phyloP scores from a whole-genome alignment of 2,797 vertebrate genomes.

The Varecia variegata region DNA sequence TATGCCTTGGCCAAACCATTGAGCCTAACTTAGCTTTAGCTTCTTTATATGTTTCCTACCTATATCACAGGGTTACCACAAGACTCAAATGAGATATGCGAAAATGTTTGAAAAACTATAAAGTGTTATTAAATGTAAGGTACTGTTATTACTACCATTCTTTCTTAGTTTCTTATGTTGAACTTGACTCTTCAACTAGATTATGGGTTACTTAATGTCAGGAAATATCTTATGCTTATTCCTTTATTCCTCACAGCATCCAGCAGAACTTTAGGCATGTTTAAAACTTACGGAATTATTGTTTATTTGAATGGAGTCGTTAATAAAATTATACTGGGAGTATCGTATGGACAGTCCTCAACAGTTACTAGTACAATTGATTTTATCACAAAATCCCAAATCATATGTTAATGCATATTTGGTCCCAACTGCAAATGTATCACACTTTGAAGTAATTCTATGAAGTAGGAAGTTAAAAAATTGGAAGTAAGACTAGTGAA shows the following conservation, averaged over 20 bases:
- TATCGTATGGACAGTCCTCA: background rate
- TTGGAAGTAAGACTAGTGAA: background rate
- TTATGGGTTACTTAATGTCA: background rate
- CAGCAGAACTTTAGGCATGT: background rate
- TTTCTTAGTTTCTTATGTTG: constrained; percentile 26
- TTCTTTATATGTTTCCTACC: background rate
- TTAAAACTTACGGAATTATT: background rate
- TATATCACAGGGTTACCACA: background rate
- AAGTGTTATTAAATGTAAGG: background rate
- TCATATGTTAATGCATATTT: background rate
- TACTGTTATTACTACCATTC: background rate
- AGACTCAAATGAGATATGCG: constrained; percentile 10
- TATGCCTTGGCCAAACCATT: background rate
- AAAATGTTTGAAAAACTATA: constrained; percentile 6
- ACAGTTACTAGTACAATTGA: background rate
- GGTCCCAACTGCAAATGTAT: background rate
- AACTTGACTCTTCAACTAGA: constrained; percentile 16
- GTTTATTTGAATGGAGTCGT: background rate
- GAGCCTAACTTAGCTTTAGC: background rate
- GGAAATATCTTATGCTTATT: background rate
- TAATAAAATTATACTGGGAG: background rate
- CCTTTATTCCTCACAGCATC: background rate
- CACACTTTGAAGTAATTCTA: background rate
- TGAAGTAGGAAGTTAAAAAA: too few relatives aligned
- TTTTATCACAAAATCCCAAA: background rate